Evolutionary conservation across 1,140 invertebrate genomes (phyloP).

Genomic region (Hestina assimilis): DNA sequence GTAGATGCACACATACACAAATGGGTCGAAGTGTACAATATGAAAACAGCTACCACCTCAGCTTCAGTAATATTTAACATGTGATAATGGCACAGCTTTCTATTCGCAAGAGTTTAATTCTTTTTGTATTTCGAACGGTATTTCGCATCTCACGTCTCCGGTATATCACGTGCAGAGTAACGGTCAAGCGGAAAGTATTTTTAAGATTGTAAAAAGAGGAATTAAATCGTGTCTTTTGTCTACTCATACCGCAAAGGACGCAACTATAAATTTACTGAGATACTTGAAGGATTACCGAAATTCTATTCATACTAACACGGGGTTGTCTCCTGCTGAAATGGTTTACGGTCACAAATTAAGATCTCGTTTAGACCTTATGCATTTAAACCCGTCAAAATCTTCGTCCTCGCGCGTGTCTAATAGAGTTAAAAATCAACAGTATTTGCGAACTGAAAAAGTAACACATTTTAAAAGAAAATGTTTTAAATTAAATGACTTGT

Average conservation of each 20-base stretch:
- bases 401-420: conserved; percentile 10
- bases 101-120: neutral
- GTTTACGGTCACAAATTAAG: conserved; percentile 30
- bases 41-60: conserved; percentile 7
- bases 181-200: conserved; percentile 32
- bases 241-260: neutral
- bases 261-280: conserved; percentile 16
- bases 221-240: conserved; percentile 18
- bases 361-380: conserved; percentile 28
- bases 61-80: conserved; percentile 15
- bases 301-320: conserved; percentile 18
- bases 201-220: conserved; percentile 30
- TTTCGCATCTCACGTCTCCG: neutral
- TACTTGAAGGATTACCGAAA: conserved; percentile 27
- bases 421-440: conserved; percentile 21
- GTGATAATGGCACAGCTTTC: conserved; percentile 41
- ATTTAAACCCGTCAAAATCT: conserved; percentile 10
- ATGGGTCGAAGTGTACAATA: conserved; percentile 31
- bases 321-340: conserved; percentile 28
- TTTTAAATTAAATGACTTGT: conserved; percentile 6
- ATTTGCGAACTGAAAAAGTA: conserved; percentile 5
- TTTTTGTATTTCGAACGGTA: neutral
- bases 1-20: conserved; percentile 34
- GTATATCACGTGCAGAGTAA: conserved; percentile 25
- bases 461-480: neutral